Evolutionary conservation across 53 echinoderm and acorn worm species (phyloP).

Genomic region (Zoroaster sp.): DNA sequence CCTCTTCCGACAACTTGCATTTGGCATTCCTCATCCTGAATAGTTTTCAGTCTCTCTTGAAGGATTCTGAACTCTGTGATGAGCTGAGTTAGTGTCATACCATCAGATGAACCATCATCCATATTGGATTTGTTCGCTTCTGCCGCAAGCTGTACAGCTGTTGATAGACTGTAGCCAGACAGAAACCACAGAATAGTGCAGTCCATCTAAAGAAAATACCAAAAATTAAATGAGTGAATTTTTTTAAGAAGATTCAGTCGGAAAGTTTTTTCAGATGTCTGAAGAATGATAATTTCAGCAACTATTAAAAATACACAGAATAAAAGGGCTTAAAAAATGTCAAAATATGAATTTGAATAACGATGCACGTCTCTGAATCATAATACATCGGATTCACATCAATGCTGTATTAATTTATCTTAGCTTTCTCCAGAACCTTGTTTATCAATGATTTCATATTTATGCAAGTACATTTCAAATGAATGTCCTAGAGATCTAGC

Average conservation of each 20-base stretch:
- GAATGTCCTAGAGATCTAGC: no score
- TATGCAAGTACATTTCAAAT: no score
- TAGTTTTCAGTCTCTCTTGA: constrained; percentile 49
- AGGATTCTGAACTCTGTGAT: constrained; percentile 52
- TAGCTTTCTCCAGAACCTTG: no score
- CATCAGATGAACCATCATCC: constrained; percentile 6
- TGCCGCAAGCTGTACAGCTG: constrained; percentile 75
- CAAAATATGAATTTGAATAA: no score
- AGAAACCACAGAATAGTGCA: constrained; percentile 89
- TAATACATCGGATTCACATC: no score
- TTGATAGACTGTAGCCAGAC: constrained; percentile 82
- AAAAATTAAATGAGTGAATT: neutral
- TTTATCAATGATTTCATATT: no score
- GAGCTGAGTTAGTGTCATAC: constrained; percentile 48
- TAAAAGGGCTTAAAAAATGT: no score
- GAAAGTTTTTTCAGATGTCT: neutral
- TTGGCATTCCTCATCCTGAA: constrained; percentile 24
- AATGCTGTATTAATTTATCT: no score
- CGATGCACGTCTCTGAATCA: no score
- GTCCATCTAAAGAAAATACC: constrained; percentile 76
- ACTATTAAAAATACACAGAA: no score
- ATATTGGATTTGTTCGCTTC: constrained; percentile 52
- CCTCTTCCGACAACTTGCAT: neutral
- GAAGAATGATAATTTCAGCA: neutral
- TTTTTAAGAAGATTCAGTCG: neutral